Base-by-base conservation (phyloP, 2,113 vertebrate species). In the Arothron firmamentum region DNA sequence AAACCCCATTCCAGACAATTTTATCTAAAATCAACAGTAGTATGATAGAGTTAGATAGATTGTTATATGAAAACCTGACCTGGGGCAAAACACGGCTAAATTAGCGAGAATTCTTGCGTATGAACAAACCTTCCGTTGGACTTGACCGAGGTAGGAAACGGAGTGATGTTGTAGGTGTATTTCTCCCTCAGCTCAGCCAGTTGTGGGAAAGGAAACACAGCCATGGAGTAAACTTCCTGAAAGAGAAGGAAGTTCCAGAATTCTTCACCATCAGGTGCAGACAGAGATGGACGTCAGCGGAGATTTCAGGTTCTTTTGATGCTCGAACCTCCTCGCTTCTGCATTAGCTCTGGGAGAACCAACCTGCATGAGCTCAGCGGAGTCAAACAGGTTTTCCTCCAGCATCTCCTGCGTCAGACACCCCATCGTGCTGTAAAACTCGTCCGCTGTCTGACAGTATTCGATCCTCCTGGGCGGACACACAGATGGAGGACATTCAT, bases 121-220 rank as follows among this genome's bases (percentile, higher is more conserved):
- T 6, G 47, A 28, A 74, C 86, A 10, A 34, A 98, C 96, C 95
- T 93, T 71, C 92, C 91, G 65, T 87, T 80, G 25, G 93, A 86
- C 81, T 93, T 96, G 53, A 96, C 92, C 5, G 94, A 79, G 62
- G 93, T 95, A 47, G 96, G 94, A 63, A 99, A 99, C 1, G 97
- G 96, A 56, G 95, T 99, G 62, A 99, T 99, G 83, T 99, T 99
- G 87, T 99, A 99, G 0, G 97, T 99, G 67, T 99, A 99, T 64
- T 99, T 99, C 90, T 99, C 97, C 65, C 96, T 92, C 70, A 99
- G 75, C 85, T 99, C 96, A 8, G 94, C 91, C 88, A 99, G 79
- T 52, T 98, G 96, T 57, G 97, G 97, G 63, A 99, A 98, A 7
- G 96, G 97, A 76, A 99, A 99, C 12, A 91, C 91, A 6, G 96